These are phyloP conservation scores for Trididemnum clinides DNA, from an alignment of 23 tunicate genomes.

Conservation along the genomic window DNA sequence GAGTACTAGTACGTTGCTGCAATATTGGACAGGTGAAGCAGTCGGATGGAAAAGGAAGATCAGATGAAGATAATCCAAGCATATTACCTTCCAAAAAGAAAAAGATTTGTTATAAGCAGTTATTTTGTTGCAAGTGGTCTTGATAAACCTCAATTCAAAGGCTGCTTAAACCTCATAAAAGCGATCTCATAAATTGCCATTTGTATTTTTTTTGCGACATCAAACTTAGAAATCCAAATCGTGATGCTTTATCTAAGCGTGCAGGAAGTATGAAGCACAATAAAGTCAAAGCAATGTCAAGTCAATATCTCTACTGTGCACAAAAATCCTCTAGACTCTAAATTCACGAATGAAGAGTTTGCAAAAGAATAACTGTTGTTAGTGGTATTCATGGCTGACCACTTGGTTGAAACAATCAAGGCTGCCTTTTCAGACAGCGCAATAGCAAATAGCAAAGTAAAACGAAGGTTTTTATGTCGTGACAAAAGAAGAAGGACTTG, in stretches of 20 bases:
- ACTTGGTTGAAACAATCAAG: background rate
- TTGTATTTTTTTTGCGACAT: background rate
- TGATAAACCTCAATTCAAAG: background rate
- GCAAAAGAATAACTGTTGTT: constrained; percentile 16
- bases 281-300: background rate
- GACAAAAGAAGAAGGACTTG: background rate
- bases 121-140: constrained; percentile 2
- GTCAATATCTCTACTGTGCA: background rate
- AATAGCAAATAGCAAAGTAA: too few species aligned
- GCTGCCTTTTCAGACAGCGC: constrained; percentile 13
- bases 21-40: too few species aligned
- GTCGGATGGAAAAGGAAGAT: too few species aligned
- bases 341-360: background rate
- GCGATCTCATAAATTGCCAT: constrained; percentile 3
- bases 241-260: constrained; percentile 19
- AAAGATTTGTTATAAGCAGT: constrained; percentile 15
- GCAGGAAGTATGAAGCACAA: background rate
- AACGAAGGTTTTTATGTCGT: constrained; percentile 7
- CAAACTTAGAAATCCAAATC: background rate
- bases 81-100: background rate
- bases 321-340: background rate
- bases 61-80: background rate
- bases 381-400: constrained; percentile 20
- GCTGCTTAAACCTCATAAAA: background rate
- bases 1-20: too few species aligned